Evolutionary conservation across 2,888 invertebrate species (phyloP).

Genomic region (Drosophila flavopinicola): DNA sequence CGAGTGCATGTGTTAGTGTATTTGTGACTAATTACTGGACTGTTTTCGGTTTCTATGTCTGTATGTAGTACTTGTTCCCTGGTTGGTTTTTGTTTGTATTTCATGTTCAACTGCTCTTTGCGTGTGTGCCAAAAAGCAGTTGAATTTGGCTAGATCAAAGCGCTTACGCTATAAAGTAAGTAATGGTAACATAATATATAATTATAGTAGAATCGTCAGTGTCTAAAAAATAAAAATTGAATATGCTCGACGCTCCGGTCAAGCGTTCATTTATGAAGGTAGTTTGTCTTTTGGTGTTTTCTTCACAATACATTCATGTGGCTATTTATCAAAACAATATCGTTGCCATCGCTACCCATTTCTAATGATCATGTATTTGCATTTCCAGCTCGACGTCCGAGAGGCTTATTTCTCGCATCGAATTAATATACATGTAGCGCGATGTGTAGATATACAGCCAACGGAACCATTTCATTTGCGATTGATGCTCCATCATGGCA

Average conservation of each 20-base stretch:
- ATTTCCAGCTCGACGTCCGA: conserved; percentile 92
- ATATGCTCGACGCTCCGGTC: conserved; percentile 16
- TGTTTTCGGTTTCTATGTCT: conserved; percentile 36
- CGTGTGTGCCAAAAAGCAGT: conserved; percentile 34
- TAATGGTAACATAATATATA: conserved; percentile 36
- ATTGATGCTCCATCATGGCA: conserved; percentile 94
- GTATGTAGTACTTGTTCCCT: conserved; percentile 64
- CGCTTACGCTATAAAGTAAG: conserved; percentile 38
- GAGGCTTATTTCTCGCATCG: conserved; percentile 90
- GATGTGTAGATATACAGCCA: conserved; percentile 94
- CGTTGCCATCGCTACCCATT: background rate
- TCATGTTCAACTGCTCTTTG: conserved; percentile 48
- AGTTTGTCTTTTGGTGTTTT: conserved; percentile 70
- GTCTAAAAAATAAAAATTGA: conserved; percentile 44
- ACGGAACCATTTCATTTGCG: conserved; percentile 98
- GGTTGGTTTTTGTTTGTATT: conserved; percentile 41
- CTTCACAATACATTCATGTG: conserved; percentile 42
- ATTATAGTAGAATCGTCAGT: conserved; percentile 72
- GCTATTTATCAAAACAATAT: conserved; percentile 7
- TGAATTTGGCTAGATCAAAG: conserved; percentile 50
- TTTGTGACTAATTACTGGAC: conserved; percentile 41
- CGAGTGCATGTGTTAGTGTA: conserved; percentile 22
- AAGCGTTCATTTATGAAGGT: conserved; percentile 54
- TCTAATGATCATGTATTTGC: conserved; percentile 86
- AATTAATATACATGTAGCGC: conserved; percentile 95